These are phyloP conservation scores for Argentina silus DNA, from an alignment of 2,797 vertebrate species.

Conservation along the genomic window DNA sequence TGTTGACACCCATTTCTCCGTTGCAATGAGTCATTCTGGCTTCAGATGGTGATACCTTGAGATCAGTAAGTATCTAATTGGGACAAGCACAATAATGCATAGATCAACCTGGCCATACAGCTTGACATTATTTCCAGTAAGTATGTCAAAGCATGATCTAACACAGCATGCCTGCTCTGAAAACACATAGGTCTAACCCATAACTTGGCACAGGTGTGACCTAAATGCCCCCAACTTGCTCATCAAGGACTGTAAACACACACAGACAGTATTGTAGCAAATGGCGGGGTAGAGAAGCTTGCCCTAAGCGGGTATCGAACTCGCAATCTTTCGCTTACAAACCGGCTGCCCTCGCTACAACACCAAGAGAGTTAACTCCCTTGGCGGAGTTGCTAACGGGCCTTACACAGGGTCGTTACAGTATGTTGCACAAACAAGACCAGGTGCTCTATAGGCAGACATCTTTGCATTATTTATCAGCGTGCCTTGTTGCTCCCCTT, in stretches of 20 bases:
- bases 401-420: no score
- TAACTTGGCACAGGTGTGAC: background rate
- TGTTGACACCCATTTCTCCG: background rate
- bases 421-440: constrained; percentile 9
- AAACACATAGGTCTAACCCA: background rate
- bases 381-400: no score
- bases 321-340: no score
- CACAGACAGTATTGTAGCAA: no score
- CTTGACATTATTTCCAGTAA: background rate
- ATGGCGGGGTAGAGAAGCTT: no score
- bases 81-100: background rate
- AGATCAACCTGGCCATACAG: background rate
- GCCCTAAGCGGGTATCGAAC: no score
- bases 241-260: constrained; percentile 21
- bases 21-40: background rate
- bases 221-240: background rate
- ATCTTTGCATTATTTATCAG: constrained; percentile 69
- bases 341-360: no score
- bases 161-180: background rate
- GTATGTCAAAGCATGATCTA: background rate
- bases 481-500: constrained; percentile 47
- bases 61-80: background rate
- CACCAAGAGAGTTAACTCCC: no score
- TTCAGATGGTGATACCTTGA: background rate
- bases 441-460: constrained; percentile 61